Conservation (phyloP, 2,888 invertebrate species). For the Acronicta psi region DNA sequence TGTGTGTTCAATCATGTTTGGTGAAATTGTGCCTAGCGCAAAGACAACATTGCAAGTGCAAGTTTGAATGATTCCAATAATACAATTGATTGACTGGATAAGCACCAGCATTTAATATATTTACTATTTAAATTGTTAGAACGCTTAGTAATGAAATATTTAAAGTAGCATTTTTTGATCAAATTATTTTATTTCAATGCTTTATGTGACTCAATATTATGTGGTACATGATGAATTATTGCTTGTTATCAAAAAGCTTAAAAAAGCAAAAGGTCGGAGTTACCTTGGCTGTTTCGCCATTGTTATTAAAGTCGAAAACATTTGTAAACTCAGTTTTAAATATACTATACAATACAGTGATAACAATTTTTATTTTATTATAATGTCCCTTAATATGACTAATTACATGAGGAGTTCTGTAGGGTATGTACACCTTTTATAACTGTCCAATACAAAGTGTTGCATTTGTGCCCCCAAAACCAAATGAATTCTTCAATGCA, state of each 20-base stretch:
- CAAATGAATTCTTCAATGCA: slow-evolving; percentile 99
- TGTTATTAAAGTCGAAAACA: slow-evolving; percentile 81
- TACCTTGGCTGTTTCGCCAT: slow-evolving; percentile 79
- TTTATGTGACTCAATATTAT: slow-evolving; percentile 84
- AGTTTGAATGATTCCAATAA: slow-evolving; percentile 78
- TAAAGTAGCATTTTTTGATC: slow-evolving; percentile 86
- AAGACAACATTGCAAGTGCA: slow-evolving; percentile 69
- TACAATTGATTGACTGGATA: slow-evolving; percentile 76
- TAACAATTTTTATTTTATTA: slow-evolving; percentile 63
- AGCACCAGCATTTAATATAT: slow-evolving; percentile 86
- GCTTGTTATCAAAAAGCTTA: slow-evolving; percentile 77
- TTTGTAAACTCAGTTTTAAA: slow-evolving; percentile 88
- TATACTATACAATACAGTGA: slow-evolving; percentile 85
- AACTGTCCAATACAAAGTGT: slow-evolving; percentile 91
- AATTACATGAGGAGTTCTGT: too few species aligned
- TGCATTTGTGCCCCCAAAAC: slow-evolving; percentile 99
- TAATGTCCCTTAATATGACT: not conserved
- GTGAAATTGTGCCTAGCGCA: slow-evolving; percentile 24
- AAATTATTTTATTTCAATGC: slow-evolving; percentile 85
- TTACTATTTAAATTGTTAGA: slow-evolving; percentile 85
- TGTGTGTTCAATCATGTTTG: slow-evolving; percentile 19
- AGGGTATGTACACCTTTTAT: too few species aligned
- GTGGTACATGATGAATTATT: slow-evolving; percentile 80
- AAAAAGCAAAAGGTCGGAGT: slow-evolving; percentile 73
- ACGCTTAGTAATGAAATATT: slow-evolving; percentile 84